These are phyloP conservation scores for Eonycteris spelaea DNA, from an alignment of 2,113 vertebrate species.

Conservation along the genomic window DNA sequence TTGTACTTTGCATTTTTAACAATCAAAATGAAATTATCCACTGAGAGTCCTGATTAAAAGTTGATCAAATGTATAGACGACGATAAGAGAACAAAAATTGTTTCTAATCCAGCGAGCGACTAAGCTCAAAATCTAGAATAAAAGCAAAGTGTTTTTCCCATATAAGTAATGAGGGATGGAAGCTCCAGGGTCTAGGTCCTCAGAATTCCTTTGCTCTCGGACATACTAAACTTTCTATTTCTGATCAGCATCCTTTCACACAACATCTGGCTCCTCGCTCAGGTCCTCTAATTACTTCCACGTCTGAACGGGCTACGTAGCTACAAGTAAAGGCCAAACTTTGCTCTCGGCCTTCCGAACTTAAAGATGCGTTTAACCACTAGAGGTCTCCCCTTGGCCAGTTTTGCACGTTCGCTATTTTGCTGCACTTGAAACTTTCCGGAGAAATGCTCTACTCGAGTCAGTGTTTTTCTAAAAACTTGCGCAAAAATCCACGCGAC, in stretches of 20 bases:
- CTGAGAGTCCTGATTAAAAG: neutral
- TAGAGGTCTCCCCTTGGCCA: slow-evolving; percentile 79
- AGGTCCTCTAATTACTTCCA: slow-evolving; percentile 69
- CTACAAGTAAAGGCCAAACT: slow-evolving; percentile 77
- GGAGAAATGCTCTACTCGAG: slow-evolving; percentile 76
- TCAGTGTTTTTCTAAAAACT: slow-evolving; percentile 79
- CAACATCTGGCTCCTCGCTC: slow-evolving; percentile 39
- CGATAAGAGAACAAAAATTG: neutral
- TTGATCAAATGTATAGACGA: neutral
- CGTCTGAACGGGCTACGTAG: slow-evolving; percentile 69
- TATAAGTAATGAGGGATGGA: neutral
- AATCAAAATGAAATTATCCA: neutral
- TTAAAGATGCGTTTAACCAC: slow-evolving; percentile 66
- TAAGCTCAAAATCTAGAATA: neutral
- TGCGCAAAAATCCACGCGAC: slow-evolving; percentile 78
- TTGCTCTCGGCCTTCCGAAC: slow-evolving; percentile 68
- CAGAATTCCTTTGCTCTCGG: neutral
- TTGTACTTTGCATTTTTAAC: neutral
- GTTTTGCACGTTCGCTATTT: slow-evolving; percentile 75
- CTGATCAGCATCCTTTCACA: slow-evolving; percentile 50
- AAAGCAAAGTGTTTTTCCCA: neutral
- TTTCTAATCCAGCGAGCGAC: neutral
- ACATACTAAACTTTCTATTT: neutral
- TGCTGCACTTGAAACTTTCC: slow-evolving; percentile 80
- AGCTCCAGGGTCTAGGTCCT: neutral